Percentiles rank a stretch among this genome's conserved stretches.
These are phyloP conservation scores for Catharus ustulatus DNA, from an alignment of 2,797 vertebrate species.

Conservation along the genomic window DNA sequence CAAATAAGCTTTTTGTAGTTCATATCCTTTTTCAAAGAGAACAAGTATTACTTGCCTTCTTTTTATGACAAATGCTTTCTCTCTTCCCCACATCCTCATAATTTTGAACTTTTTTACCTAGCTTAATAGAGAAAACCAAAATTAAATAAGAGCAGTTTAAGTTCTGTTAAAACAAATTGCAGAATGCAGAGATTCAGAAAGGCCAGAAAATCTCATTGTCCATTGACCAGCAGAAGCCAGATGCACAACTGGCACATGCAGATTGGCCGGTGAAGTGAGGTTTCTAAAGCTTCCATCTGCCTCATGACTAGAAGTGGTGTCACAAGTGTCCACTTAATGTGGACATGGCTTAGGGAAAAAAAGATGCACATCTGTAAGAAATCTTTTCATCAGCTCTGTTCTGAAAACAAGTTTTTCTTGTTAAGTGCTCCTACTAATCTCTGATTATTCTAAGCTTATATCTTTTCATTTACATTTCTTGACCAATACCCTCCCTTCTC, in stretches of 20 bases:
- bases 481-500: not conserved
- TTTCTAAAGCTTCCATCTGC: not conserved
- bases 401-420: not conserved
- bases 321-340: not conserved
- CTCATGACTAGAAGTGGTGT: not conserved
- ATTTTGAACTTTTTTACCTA: not conserved
- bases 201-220: not conserved
- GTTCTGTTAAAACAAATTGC: not conserved
- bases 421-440: not conserved
- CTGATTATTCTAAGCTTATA: not conserved
- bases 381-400: not conserved
- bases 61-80: not conserved
- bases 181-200: not conserved
- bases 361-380: not conserved
- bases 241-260: not conserved
- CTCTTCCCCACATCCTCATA: not conserved
- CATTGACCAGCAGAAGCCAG: not conserved
- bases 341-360: not conserved
- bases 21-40: not conserved
- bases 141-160: not conserved
- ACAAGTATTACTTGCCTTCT: not conserved
- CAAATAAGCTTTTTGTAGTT: not conserved
- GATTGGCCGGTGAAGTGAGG: not conserved
- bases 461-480: not conserved
- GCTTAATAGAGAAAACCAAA: not conserved